Percentiles rank a stretch among this genome's conserved stretches.
Conservation (phyloP, 2,113 vertebrate species). For the Lathamus discolor region DNA sequence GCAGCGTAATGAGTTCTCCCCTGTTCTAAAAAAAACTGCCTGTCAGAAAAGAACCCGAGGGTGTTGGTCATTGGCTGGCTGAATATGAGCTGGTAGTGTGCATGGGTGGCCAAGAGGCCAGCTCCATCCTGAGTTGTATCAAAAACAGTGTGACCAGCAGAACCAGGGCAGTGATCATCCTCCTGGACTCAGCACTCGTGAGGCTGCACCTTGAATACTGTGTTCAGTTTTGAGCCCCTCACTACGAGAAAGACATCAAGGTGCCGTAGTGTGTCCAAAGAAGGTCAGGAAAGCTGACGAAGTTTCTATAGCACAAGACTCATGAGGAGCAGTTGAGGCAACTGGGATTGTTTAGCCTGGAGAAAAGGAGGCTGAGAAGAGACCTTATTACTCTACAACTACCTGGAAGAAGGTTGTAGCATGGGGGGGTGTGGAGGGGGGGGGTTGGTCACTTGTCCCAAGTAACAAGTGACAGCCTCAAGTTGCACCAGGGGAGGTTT, state of each 20-base stretch:
- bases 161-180: rapidly evolving
- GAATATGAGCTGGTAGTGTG: background rate
- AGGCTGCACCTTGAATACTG: background rate
- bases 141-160: background rate
- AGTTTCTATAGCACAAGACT: background rate
- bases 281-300: background rate
- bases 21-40: background rate
- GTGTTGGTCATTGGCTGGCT: rapidly evolving
- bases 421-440: too few relatives aligned
- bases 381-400: background rate
- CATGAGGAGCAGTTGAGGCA: background rate
- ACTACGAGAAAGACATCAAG: background rate
- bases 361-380: background rate
- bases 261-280: background rate
- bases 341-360: background rate
- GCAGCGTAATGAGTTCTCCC: background rate
- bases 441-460: background rate
- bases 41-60: rapidly evolving
- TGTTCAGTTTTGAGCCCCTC: background rate
- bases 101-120: background rate
- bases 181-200: background rate
- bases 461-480: background rate
- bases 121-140: background rate
- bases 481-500: background rate
- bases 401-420: background rate